Percentiles rank a stretch among this genome's conserved stretches.
Evolutionary conservation across 2,113 vertebrate genomes (phyloP).

Genomic region (Plectropomus leopardus): DNA sequence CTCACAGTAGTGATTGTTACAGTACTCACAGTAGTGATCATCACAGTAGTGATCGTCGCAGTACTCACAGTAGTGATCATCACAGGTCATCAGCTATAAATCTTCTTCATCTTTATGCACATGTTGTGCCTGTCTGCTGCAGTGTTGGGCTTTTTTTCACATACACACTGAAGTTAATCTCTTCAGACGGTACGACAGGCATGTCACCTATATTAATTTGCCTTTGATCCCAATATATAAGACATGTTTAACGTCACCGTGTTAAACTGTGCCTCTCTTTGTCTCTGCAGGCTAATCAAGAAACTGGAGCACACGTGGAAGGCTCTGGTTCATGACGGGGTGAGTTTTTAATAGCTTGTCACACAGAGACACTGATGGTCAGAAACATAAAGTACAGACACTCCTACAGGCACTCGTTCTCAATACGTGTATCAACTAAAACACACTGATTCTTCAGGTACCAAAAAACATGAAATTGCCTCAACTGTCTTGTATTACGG

Average conservation of each 20-base stretch:
- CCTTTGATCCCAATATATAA: background rate
- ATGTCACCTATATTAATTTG: background rate
- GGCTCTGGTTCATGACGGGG: conserved; percentile 97
- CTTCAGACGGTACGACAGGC: background rate
- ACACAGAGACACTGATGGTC: background rate
- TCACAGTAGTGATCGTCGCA: no score
- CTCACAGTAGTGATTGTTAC: no score
- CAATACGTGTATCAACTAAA: background rate
- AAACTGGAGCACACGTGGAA: conserved; percentile 99
- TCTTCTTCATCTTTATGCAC: background rate
- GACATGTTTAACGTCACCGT: conserved; percentile 7
- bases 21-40: no score
- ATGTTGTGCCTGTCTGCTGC: background rate
- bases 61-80: no score
- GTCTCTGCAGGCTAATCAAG: conserved; percentile 92
- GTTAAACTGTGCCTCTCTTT: conserved; percentile 22
- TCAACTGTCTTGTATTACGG: background rate
- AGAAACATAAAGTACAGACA: background rate
- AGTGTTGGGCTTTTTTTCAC: background rate
- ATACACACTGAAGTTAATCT: background rate
- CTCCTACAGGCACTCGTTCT: background rate
- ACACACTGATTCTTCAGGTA: background rate
- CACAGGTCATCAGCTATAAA: background rate
- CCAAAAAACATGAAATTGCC: background rate
- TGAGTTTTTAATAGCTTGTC: conserved; percentile 79